A percentile compares a stretch with the other conserved stretches of the same genome.
These are phyloP conservation scores for Triplophysa bombifrons DNA, from an alignment of 2,797 vertebrate genomes.

Conservation along the genomic window DNA sequence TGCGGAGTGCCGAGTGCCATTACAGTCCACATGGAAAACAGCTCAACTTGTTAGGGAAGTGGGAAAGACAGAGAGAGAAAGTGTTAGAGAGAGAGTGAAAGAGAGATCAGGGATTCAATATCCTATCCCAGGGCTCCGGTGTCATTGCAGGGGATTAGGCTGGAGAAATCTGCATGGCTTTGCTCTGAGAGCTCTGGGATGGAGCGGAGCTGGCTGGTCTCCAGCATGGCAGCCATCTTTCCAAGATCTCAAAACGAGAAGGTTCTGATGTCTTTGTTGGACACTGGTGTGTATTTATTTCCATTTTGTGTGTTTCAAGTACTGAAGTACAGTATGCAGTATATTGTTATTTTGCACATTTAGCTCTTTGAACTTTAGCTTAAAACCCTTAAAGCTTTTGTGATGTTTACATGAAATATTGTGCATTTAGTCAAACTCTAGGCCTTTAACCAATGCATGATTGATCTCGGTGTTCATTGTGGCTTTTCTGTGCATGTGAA, in stretches of 20 bases:
- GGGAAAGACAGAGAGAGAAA: slow-evolving; percentile 49
- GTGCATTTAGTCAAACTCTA: no score
- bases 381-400: slow-evolving; percentile 75
- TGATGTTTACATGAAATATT: no score
- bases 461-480: no score
- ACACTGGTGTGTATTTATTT: not conserved
- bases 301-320: not conserved
- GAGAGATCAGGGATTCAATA: slow-evolving; percentile 19
- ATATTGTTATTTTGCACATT: not conserved
- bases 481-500: no score
- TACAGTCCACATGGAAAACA: slow-evolving; percentile 72
- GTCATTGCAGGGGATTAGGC: slow-evolving; percentile 42
- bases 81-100: slow-evolving; percentile 19
- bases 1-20: slow-evolving; percentile 72
- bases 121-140: slow-evolving; percentile 31
- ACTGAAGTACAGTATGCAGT: not conserved
- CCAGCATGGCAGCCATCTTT: slow-evolving; percentile 40
- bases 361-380: slow-evolving; percentile 55
- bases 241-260: slow-evolving; percentile 16
- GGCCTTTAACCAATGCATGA: no score
- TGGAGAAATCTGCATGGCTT: slow-evolving; percentile 50
- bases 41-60: slow-evolving; percentile 71
- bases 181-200: slow-evolving; percentile 42
- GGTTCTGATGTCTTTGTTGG: slow-evolving; percentile 26
- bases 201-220: slow-evolving; percentile 26